Conservation (phyloP, 2,113 vertebrate genomes). For the Orientallactaga bullata region DNA sequence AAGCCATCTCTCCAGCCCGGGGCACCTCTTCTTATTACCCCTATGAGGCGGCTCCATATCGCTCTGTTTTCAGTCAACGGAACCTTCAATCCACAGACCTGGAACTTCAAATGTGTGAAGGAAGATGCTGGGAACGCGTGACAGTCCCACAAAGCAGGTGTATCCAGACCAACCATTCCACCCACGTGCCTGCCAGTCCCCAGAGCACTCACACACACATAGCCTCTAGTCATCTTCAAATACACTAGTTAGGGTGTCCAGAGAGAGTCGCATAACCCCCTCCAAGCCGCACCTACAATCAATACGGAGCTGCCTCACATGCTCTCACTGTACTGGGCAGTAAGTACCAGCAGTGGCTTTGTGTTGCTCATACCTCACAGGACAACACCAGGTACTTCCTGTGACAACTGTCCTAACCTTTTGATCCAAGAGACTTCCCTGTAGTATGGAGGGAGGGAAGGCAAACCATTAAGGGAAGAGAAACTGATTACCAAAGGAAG, state of each 20-base stretch:
- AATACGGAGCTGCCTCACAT: background rate
- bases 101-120: background rate
- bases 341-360: background rate
- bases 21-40: background rate
- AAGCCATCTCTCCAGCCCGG: too few species aligned
- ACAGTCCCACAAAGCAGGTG: background rate
- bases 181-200: background rate
- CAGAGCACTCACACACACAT: background rate
- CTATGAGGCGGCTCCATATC: background rate
- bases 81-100: background rate
- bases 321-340: background rate
- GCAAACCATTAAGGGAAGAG: background rate
- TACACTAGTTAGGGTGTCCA: background rate
- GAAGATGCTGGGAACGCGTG: background rate
- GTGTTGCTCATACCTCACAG: background rate
- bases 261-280: background rate
- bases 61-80: background rate
- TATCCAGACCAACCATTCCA: background rate
- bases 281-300: background rate
- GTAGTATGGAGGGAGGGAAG: background rate
- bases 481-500: background rate
- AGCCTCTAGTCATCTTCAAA: background rate
- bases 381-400: background rate
- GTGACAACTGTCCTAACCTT: background rate
- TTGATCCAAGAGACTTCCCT: background rate